Base-by-base conservation (phyloP, 2,797 vertebrate genomes). In the Geotrypetes seraphini region DNA sequence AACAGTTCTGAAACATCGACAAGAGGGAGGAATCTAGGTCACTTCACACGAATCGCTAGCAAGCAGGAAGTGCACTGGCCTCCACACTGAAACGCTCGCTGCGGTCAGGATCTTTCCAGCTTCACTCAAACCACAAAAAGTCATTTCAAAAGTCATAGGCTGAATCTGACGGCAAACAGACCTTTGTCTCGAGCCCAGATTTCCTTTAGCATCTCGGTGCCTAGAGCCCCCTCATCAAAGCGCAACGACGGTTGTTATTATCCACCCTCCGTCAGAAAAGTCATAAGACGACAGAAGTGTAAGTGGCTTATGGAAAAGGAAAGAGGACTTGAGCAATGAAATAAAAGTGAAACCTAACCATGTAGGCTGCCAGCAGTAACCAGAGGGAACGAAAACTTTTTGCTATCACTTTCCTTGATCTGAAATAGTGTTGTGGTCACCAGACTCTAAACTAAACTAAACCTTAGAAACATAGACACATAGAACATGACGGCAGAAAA, bases 21-120 rank as follows among this genome's bases (percentile, higher is more conserved):
- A 15, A 12, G 25, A 25, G 37, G 30, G 25, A 41, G 22, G 45
- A 56, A 60, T 66, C 29, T 57, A 63, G 54, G 65, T 53, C 62
- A 62, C 15, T 33, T 28, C 59, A 65, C 8, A 5, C 69, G 71
- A 55, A 70, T 48, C 20, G 31, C 31, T 17, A 46, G 37, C 21
- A 21, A 69, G 69, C 71, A 81, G 78, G 71, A 86, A 84, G 59
- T 36, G 50, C 58, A 60, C 62, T 49, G 59, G 61, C 68, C 68
- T 46, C 48, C 56, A 47, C 44, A 50, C 25, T 16, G 63, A 57
- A 63, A 66, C 62, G 38, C 54, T 66, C 24, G 53, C 52, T 53
- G 2, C 41, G 50, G 53, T 51, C 37, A 16, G 0, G 57, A 61
- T 43, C 52, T 44, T 62, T 60, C 55, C 56, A 60, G 43, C 66